These are phyloP conservation scores for Coptodon rendalli DNA, from an alignment of 2,113 vertebrate species.

Conservation along the genomic window DNA sequence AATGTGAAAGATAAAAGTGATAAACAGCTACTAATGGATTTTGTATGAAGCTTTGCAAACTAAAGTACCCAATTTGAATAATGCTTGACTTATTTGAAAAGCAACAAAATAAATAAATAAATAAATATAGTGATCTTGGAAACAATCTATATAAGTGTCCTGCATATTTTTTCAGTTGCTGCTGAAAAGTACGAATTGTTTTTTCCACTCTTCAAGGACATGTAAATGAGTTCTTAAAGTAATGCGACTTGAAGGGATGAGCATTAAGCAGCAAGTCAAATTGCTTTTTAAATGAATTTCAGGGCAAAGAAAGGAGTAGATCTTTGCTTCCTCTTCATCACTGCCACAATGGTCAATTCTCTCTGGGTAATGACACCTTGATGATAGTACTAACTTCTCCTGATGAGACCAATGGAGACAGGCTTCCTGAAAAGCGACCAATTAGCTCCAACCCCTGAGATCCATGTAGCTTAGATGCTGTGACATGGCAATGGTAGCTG, in stretches of 20 bases:
- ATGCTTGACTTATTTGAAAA: not conserved
- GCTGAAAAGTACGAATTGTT: not conserved
- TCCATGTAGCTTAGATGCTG: not conserved
- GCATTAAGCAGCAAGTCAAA: not conserved
- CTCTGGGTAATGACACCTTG: not conserved
- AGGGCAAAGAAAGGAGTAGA: not conserved
- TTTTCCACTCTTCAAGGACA: not conserved
- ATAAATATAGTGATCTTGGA: not conserved
- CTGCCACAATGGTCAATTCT: not conserved
- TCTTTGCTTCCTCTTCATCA: not conserved
- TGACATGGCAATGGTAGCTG: not conserved
- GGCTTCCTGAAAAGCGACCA: conserved; percentile 18
- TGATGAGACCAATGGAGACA: not conserved
- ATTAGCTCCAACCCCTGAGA: conserved; percentile 30
- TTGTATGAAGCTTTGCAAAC: not conserved
- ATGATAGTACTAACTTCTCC: conserved; percentile 3
- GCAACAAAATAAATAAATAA: not conserved
- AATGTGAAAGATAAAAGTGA: not conserved
- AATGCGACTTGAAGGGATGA: not conserved
- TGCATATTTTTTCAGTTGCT: not conserved
- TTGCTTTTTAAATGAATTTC: not conserved
- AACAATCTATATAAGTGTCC: not conserved
- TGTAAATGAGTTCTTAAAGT: not conserved
- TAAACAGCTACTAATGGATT: not conserved
- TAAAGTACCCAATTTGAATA: not conserved